These are phyloP conservation scores for Globia sparganii DNA, from an alignment of 2,888 invertebrate species.

Conservation along the genomic window DNA sequence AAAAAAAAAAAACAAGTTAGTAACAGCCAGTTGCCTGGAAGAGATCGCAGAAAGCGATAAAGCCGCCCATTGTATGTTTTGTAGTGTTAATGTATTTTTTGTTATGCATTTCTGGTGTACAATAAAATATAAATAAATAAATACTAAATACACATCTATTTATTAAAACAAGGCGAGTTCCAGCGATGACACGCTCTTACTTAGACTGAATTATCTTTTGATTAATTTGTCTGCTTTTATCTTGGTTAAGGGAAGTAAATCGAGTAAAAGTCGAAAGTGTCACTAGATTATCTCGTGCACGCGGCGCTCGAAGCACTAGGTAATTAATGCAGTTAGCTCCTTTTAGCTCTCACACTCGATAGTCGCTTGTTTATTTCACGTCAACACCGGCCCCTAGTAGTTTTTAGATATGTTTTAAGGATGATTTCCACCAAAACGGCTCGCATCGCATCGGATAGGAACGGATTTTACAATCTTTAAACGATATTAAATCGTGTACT, in stretches of 20 bases:
- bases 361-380: conserved; percentile 31
- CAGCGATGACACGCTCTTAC: background rate
- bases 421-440: no score
- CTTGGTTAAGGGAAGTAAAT: conserved; percentile 1
- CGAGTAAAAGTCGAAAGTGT: conserved; percentile 16
- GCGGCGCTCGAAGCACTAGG: conserved; percentile 7
- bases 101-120: background rate
- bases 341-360: conserved; percentile 26
- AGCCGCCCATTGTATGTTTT: background rate
- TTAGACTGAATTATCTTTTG: background rate
- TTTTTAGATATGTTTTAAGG: background rate
- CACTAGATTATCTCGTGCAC: conserved; percentile 7
- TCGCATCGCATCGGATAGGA: no score
- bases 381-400: conserved; percentile 1
- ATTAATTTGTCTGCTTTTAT: background rate
- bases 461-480: no score
- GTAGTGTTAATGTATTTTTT: background rate
- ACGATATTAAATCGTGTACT: no score
- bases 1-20: background rate
- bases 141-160: background rate
- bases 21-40: background rate
- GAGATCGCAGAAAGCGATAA: background rate
- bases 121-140: no score
- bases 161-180: background rate
- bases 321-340: conserved; percentile 42